Evolutionary conservation across 2,888 invertebrate genomes (phyloP).

Genomic region (Cataglyphis livida): DNA sequence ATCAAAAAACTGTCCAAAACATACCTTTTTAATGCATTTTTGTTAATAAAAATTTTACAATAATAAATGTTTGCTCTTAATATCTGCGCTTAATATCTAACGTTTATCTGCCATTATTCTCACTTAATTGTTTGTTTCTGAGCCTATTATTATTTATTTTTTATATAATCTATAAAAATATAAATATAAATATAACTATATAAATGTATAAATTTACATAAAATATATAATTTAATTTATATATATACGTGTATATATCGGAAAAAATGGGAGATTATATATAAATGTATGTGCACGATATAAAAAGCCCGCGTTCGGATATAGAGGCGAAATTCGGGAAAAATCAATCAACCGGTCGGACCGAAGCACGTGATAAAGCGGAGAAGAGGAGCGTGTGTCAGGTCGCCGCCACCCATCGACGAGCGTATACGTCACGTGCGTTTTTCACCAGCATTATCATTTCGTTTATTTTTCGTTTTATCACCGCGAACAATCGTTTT

Average conservation of each 20-base stretch:
- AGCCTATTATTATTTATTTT: neutral
- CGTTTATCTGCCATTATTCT: no score
- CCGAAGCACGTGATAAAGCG: slow-evolving; percentile 43
- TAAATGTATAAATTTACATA: neutral
- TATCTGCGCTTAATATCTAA: no score
- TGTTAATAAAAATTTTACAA: no score
- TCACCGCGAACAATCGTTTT: slow-evolving; percentile 21
- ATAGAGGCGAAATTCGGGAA: slow-evolving; percentile 45
- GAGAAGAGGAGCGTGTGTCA: slow-evolving; percentile 43
- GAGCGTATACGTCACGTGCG: slow-evolving; percentile 5
- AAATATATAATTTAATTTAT: no score
- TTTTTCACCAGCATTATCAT: slow-evolving; percentile 37
- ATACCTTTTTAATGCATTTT: no score
- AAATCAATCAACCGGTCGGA: slow-evolving; percentile 54
- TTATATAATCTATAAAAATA: neutral
- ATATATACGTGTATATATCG: neutral
- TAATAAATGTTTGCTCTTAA: no score
- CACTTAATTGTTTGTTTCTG: no score
- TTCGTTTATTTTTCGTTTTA: slow-evolving; percentile 46
- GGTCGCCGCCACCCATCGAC: slow-evolving; percentile 35
- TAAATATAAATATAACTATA: neutral
- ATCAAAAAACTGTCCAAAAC: no score
- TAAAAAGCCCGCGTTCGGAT: slow-evolving; percentile 18
- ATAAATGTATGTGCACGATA: slow-evolving; percentile 58
- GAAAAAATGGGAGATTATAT: slow-evolving; percentile 45